These are phyloP conservation scores for Reticulitermes lucifugus DNA, from an alignment of 2,888 invertebrate species.

Conservation along the genomic window DNA sequence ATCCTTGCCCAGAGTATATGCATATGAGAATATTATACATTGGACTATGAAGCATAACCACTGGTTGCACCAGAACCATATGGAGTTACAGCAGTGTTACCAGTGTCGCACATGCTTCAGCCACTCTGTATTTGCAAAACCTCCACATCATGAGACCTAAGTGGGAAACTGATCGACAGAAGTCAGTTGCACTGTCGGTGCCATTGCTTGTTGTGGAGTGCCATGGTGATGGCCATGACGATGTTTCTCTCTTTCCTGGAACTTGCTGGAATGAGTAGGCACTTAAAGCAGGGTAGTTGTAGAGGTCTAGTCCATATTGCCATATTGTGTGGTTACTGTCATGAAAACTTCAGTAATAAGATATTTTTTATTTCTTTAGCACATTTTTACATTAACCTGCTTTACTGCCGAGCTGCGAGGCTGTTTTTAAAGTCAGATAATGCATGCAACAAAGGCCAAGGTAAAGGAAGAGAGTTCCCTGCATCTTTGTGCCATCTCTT, in stretches of 20 bases:
- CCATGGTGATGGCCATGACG: neutral
- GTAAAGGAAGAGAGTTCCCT: too few species aligned
- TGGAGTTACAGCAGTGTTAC: neutral
- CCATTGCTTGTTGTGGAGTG: neutral
- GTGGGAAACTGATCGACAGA: neutral
- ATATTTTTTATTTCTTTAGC: too few species aligned
- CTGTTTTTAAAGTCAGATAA: too few species aligned
- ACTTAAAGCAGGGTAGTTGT: neutral
- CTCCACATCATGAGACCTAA: neutral
- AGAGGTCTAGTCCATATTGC: neutral
- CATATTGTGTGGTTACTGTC: neutral
- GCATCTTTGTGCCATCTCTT: too few species aligned
- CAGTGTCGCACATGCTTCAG: neutral
- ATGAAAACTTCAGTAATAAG: too few species aligned
- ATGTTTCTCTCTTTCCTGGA: neutral
- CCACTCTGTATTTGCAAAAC: neutral
- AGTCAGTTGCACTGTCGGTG: neutral
- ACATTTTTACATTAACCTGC: too few species aligned
- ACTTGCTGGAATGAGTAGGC: neutral
- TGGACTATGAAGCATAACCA: neutral
- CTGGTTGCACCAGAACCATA: neutral
- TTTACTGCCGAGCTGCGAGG: too few species aligned
- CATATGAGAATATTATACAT: neutral
- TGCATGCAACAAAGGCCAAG: too few species aligned
- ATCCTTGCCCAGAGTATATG: neutral